Base-by-base conservation (phyloP, 2,797 vertebrate genomes). In the Alcedo atthis region DNA sequence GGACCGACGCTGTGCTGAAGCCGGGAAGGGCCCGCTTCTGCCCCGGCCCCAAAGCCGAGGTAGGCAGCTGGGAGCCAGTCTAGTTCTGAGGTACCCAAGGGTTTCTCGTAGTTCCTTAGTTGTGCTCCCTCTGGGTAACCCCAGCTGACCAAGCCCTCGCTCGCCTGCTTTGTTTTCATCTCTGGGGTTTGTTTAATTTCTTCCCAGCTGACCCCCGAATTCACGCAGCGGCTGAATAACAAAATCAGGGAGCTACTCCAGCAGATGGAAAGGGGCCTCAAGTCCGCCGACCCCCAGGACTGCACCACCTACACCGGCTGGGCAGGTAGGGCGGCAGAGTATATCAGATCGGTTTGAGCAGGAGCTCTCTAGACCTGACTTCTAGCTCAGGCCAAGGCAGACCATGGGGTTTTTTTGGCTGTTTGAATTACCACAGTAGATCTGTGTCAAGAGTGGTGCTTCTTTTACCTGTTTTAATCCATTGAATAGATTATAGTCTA, bases 241-340 rank as follows among this genome's bases (percentile, higher is more conserved):
- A 99, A 98, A 92, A 97, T 99, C 90, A 97, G 96, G 49, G 98
- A 99, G 94, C 98, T 99, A n/a, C 95, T 99, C 40, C 98, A 98
- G 33, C 97, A 98, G 55, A 98, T 99, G 99, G 99, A 99, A 74
- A 97, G 97, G 30, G 99, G 99, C 35, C 97, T 99, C 19, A 98
- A 96, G 95, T 98, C 98, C 4, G 98, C 98, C 2, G 98, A 99
- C 95, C 98, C 98, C 2, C 97, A 97, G 33, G 98, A 99, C 87
- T 98, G 98, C 96, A 99, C 98, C 2, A 63, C 87, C 2, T 99
- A 99, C 97, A 99, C 99, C 0, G 99, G 99, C 94, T 99, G 99
- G 99, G 92, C 99, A 98, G 99, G 99, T 99, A 97, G 85, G 90
- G 55, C 6, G 8, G 21, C 46, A 2, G 10, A 2, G 15, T 0